Evolutionary conservation across 2,113 vertebrate genomes (phyloP), one percentile per base, ranked within the genome.

Genomic region (Fukomys damarensis): DNA sequence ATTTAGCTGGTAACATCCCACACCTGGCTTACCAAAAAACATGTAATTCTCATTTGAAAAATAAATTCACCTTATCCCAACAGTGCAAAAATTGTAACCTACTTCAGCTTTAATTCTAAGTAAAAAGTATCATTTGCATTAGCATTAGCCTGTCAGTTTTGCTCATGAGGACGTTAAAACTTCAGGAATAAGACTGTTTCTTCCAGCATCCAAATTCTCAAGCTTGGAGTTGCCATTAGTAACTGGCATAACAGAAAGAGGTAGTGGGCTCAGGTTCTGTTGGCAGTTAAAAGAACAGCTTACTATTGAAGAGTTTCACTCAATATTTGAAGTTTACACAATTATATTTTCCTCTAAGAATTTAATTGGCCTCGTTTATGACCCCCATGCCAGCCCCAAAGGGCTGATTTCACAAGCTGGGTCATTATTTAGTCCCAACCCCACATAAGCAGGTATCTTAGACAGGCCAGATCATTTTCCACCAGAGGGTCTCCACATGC

Each of bases 271-370:
- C 92, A 81, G 58, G 72, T 3, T 0, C 59, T 41, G 46, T 66
- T 91, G 90, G 93, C 70, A 91, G 97, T 98, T 96, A 96, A 94
- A 96, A 96, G 93, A 96, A 84, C 84, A 96, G 91, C 94, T 94
- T 77, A 87, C 80, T 93, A 70, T 86, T 96, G 96, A 97, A 91
- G 56, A 91, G 94, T 96, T 98, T 82, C 94, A 96, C 96, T 96
- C 79, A 88, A 96, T 97, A 98, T 97, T 96, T 98, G 98, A 98
- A 97, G 96, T 96, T 98, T 97, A 85, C 86, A 92, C 95, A 96
- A 98, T 98, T 97, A 96, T 96, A 96, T 97, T 98, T 98, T 98
- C 95, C 92, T 97, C 96, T 95, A 97, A 96, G 97, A 96, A 96
- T 98, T 98, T 97, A 98, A 98, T 97, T 98, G 97, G 97, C 93